These are phyloP conservation scores for Brachyalestes nurse DNA, from an alignment of 2,797 vertebrate species.

Conservation along the genomic window DNA sequence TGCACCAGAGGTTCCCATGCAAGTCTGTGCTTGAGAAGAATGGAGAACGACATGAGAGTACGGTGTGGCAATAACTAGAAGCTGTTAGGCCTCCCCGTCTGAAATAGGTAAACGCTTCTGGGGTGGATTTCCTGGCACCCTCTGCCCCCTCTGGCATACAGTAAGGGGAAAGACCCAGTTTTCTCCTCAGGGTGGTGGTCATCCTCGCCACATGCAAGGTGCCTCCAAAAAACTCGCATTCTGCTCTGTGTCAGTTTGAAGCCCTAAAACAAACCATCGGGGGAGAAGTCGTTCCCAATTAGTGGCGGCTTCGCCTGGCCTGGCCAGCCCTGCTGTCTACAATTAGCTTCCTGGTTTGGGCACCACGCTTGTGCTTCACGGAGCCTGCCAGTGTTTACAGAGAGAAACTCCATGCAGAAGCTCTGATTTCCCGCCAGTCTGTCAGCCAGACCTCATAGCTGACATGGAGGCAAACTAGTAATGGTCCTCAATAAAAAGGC, in stretches of 20 bases:
- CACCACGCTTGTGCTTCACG: slow-evolving; percentile 26
- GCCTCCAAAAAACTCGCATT: slow-evolving; percentile 52
- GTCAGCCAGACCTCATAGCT: slow-evolving; percentile 35
- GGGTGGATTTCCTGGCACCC: slow-evolving; percentile 7
- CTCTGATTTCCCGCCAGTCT: slow-evolving; percentile 47
- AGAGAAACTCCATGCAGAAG: slow-evolving; percentile 53
- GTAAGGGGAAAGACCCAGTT: slow-evolving; percentile 21
- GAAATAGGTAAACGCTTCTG: slow-evolving; percentile 3
- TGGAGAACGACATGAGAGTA: slow-evolving; percentile 12
- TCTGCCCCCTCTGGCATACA: background rate
- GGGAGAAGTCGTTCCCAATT: slow-evolving; percentile 64
- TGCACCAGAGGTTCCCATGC: slow-evolving; percentile 65
- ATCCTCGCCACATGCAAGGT: slow-evolving; percentile 70
- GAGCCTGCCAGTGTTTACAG: slow-evolving; percentile 52
- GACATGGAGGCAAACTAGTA: slow-evolving; percentile 36
- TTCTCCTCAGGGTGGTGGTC: slow-evolving; percentile 63
- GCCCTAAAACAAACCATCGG: slow-evolving; percentile 78
- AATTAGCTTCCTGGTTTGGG: slow-evolving; percentile 53
- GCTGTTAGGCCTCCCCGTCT: background rate
- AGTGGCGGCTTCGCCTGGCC: slow-evolving; percentile 36
- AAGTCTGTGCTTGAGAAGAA: slow-evolving; percentile 12
- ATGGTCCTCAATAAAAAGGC: slow-evolving; percentile 40
- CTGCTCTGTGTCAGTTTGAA: slow-evolving; percentile 70
- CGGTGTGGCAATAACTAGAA: slow-evolving; percentile 10
- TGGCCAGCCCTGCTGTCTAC: slow-evolving; percentile 45